A percentile compares a stretch with the other conserved stretches of the same genome.
Evolutionary conservation across 2,113 vertebrate species (phyloP).

Genomic region (Lethenteron reissneri): DNA sequence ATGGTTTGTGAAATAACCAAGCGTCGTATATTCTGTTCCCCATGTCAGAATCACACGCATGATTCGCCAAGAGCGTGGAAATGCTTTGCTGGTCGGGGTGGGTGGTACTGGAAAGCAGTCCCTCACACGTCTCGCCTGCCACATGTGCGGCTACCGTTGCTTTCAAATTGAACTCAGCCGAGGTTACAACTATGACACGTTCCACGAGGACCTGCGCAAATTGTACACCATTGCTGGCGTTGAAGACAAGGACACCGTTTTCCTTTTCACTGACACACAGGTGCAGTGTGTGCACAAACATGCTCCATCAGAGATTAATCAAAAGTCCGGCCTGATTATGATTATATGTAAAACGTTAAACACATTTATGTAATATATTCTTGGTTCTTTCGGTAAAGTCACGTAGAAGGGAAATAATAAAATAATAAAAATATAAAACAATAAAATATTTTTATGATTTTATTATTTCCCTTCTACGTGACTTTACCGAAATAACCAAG

Average conservation of each 20-base stretch:
- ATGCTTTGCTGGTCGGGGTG: constrained; percentile 49
- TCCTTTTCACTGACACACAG: constrained; percentile 66
- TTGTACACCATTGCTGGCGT: constrained; percentile 49
- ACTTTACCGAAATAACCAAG: too few relatives aligned
- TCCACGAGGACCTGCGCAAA: constrained; percentile 51
- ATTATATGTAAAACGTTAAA: too few relatives aligned
- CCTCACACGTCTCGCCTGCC: constrained; percentile 41
- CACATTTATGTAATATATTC: too few relatives aligned
- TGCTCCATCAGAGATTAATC: too few relatives aligned
- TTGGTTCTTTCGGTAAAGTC: too few relatives aligned
- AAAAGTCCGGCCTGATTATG: too few relatives aligned
- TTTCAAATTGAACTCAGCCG: constrained; percentile 53
- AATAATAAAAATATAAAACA: too few relatives aligned
- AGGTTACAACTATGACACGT: constrained; percentile 47
- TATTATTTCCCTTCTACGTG: too few relatives aligned
- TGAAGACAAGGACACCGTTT: constrained; percentile 44
- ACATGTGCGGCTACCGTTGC: constrained; percentile 47
- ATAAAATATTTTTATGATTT: too few relatives aligned
- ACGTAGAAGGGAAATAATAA: too few relatives aligned
- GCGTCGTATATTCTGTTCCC: too few relatives aligned
- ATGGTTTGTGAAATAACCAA: too few relatives aligned
- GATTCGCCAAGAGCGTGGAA: constrained; percentile 56
- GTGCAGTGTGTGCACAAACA: constrained; percentile 14
- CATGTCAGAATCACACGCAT: constrained; percentile 41
- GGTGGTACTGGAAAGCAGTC: constrained; percentile 61